A percentile compares a stretch with the other conserved stretches of the same genome.
These are phyloP conservation scores for Tragelaphus scriptus DNA, from an alignment of 2,113 vertebrate species.

Conservation along the genomic window DNA sequence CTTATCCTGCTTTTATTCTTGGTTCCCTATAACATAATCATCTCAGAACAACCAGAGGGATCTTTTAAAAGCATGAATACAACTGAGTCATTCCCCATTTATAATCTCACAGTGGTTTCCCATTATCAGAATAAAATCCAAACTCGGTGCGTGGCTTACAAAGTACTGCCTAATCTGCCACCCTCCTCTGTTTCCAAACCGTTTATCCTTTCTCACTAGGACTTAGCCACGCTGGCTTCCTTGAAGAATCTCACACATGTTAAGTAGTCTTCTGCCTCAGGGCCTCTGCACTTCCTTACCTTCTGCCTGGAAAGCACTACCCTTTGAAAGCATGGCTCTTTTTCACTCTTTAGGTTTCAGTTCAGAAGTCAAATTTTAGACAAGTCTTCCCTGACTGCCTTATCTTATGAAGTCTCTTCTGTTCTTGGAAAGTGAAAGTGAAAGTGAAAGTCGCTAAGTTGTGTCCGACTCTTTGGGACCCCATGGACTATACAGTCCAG, in stretches of 20 bases:
- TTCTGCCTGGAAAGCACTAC: neutral
- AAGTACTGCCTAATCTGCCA: neutral
- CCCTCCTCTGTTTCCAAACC: neutral
- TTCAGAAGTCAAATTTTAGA: neutral
- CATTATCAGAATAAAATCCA: neutral
- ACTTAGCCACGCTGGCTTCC: neutral
- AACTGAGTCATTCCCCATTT: neutral
- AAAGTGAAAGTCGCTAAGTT: neutral
- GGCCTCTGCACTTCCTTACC: neutral
- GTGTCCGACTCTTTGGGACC: neutral
- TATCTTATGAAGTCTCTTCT: neutral
- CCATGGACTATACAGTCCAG: neutral
- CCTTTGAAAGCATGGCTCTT: neutral
- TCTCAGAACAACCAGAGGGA: neutral
- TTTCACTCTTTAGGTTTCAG: neutral
- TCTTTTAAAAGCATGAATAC: neutral
- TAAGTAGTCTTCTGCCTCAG: neutral
- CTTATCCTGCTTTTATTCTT: neutral
- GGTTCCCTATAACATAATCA: neutral
- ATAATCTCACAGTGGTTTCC: neutral
- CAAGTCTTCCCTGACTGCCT: neutral
- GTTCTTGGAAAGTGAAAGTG: neutral
- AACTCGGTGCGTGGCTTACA: neutral
- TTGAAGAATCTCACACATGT: neutral
- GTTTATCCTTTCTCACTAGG: neutral